phyloP scores from a whole-genome alignment of 2,888 invertebrate species.

The Drosophila maculinotata region DNA sequence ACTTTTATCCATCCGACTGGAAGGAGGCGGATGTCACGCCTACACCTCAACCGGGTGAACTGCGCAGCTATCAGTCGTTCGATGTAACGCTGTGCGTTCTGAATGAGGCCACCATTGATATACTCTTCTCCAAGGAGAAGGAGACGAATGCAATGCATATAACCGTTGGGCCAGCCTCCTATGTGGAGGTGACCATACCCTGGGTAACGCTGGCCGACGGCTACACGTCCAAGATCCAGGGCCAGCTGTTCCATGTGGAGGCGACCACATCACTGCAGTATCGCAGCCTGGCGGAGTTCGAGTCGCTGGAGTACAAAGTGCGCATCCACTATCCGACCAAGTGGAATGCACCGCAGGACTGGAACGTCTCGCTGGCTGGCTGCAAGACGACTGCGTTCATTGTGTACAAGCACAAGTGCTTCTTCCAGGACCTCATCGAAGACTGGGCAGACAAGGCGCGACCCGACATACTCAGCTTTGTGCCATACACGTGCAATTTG shows the following conservation, averaged over 20 bases:
- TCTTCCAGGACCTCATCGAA: constrained; percentile 97
- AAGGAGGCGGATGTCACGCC: constrained; percentile 92
- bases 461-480: constrained; percentile 96
- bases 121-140: constrained; percentile 95
- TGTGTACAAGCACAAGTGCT: constrained; percentile 97
- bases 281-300: constrained; percentile 96
- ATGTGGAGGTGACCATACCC: constrained; percentile 97
- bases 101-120: constrained; percentile 97
- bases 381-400: constrained; percentile 97
- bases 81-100: constrained; percentile 96
- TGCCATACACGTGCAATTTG: constrained; percentile 98
- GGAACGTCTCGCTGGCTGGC: constrained; percentile 95
- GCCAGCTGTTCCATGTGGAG: constrained; percentile 96
- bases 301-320: constrained; percentile 96
- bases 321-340: constrained; percentile 92
- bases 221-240: constrained; percentile 95
- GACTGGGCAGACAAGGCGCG: constrained; percentile 98
- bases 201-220: constrained; percentile 96
- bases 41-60: constrained; percentile 93
- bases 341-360: constrained; percentile 99
- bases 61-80: constrained; percentile 95
- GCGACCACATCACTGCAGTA: constrained; percentile 98
- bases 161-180: constrained; percentile 97
- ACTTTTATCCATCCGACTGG: constrained; percentile 97
- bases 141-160: constrained; percentile 99